Base-by-base conservation (phyloP, 2,797 vertebrate species). In the Heliangelus exortis region DNA sequence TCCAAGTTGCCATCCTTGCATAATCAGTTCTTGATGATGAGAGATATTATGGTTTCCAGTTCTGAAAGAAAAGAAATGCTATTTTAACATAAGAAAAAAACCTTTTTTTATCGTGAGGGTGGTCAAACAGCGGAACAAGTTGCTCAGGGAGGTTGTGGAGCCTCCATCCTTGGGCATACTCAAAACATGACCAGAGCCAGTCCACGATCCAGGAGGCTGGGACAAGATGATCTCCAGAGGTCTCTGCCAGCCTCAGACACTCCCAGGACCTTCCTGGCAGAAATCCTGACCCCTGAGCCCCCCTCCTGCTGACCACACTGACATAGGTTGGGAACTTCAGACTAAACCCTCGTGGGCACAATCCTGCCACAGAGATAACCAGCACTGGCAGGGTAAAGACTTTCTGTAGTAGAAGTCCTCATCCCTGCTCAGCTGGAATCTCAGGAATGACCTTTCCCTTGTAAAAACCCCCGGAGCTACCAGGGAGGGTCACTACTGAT, bases 391-490 rank as follows among this genome's bases (percentile, higher is more conserved):
- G 20, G 17, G 16, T 33, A 59, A 36, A 86, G 9, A 59, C 50
- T 77, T 85, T 75, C 62, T 65, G 33, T n/a, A 22, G 22, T 48
- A 25, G 15, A 34, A 50, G 15, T 82, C 21, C 12, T 54, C 39
- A 59, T 62, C 18, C 20, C 17, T 0, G 0, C 23, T 18, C 19
- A 74, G 20, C 33, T 48, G 61, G 31, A 78, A 36, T 12, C 89
- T 63, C 25, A 91, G 61, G 87, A 88, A 47, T 68, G 12, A 74
- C 53, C 33, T 84, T 80, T 74, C 31, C 6, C 26, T 33, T 15
- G 55, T 39, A 65, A 90, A 92, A 89, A 83, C 81, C 82, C 33
- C n/a, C 91, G 65, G 75, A 91, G 50, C 57, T 73, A 55, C 59
- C 50, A 12, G 17, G 12, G 58, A 92, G 78, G 69, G 86, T 94